A percentile compares a stretch with the other conserved stretches of the same genome.
Evolutionary conservation across 2,113 vertebrate genomes (phyloP).

Genomic region (Tyrannus savana): DNA sequence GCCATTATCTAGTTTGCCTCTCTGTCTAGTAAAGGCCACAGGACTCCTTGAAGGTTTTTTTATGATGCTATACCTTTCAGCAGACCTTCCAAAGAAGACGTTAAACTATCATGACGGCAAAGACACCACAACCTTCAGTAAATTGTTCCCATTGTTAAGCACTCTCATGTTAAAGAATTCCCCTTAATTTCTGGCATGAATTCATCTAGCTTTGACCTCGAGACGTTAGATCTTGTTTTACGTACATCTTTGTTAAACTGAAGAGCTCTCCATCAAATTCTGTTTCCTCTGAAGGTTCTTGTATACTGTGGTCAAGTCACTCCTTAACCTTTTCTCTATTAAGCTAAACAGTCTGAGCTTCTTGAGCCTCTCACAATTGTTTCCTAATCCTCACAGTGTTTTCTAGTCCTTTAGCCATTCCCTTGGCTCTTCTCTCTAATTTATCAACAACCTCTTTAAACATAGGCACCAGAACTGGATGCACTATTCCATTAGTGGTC

Average conservation of each 20-base stretch:
- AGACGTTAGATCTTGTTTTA: conserved; percentile 17
- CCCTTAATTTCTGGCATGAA: conserved; percentile 9
- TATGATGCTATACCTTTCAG: neutral
- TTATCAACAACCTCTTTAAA: conserved; percentile 67
- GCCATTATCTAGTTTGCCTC: neutral
- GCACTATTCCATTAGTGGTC: conserved; percentile 47
- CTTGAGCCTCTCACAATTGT: conserved; percentile 67
- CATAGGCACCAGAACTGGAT: conserved; percentile 11
- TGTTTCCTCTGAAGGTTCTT: conserved; percentile 55
- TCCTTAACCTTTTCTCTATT: conserved; percentile 68
- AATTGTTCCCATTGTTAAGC: neutral
- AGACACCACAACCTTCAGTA: neutral
- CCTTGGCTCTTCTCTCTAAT: conserved; percentile 47
- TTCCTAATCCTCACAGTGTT: conserved; percentile 63
- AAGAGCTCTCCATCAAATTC: conserved; percentile 63
- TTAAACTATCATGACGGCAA: accelerated
- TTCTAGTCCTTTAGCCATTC: conserved; percentile 52
- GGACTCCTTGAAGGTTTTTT: neutral
- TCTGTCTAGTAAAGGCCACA: neutral
- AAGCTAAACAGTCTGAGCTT: conserved; percentile 66
- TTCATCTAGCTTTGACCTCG: neutral
- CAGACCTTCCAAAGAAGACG: neutral
- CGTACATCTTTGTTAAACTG: conserved; percentile 4
- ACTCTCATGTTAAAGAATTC: neutral
- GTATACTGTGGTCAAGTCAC: conserved; percentile 47